Base-by-base conservation (phyloP, 35 echinoderm and acorn worm species). In the Apostichopus parvimensis region DNA sequence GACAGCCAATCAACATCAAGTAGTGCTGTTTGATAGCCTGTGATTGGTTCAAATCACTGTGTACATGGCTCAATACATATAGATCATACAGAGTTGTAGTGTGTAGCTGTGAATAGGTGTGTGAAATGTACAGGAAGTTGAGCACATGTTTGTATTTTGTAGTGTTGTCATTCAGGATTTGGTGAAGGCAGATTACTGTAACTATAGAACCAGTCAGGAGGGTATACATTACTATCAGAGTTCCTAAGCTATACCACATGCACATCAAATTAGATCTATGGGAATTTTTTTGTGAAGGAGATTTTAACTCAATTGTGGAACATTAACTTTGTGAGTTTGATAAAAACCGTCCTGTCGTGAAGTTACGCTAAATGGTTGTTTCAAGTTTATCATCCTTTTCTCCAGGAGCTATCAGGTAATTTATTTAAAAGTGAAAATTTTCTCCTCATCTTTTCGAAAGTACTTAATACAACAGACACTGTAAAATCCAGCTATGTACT, bases 351-450 rank as follows among this genome's bases (percentile, higher is more conserved):
- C 14, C n/a, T 75, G 6, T 20, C 6, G 3, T 75, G 71, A 18
- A 75, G 14, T 75, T 75, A 20, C 24, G 18, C 71, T 75, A 75
- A 75, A 75, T 75, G 71, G 71, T 75, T 75, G 13, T 7, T 75
- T 18, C 71, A 18, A 7, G n/a, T 75, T n/a, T 75, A 22, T 75
- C 71, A 24, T 22, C 71, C 15, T 13, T 75, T 22, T 75, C 71
- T 75, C 71, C 71, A 75, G 71, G 17, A 75, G 71, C 71, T n/a
- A 68, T 68, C 11, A 68, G 64, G 64, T 68, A 68, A 68, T 68
- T 68, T 68, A 18, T 18, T n/a, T 14, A 68, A 68, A 68, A 4
- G 34, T 3, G 34, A 45, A 45, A 45, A 45, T 45, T 45, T 4
- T 45, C 34, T 45, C 34, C 12, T 61, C 12, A 61, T 61, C 58